A percentile compares a stretch with the other conserved stretches of the same genome.
Evolutionary conservation across 2,113 vertebrate species (phyloP).

Genomic region (Gallinago media): DNA sequence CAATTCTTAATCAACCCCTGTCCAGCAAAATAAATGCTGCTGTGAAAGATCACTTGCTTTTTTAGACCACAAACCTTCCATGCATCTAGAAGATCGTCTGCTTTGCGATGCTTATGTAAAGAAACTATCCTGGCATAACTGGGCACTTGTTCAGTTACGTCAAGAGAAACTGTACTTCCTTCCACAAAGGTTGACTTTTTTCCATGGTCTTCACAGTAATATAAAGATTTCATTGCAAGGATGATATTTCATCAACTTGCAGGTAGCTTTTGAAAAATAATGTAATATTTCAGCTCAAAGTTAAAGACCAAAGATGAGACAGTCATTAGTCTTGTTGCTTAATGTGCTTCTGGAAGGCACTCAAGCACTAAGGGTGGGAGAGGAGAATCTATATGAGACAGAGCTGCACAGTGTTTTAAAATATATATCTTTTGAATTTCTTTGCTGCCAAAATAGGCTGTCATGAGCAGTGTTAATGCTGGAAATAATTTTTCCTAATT

Average conservation of each 20-base stretch:
- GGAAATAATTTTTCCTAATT: slow-evolving; percentile 29
- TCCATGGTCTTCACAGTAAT: neutral
- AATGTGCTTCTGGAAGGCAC: slow-evolving; percentile 22
- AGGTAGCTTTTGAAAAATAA: slow-evolving; percentile 45
- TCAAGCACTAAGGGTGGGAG: neutral
- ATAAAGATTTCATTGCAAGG: slow-evolving; percentile 9
- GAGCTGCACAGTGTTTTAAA: neutral
- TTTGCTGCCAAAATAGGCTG: slow-evolving; percentile 9
- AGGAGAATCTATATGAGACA: neutral
- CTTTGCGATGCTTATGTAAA: neutral
- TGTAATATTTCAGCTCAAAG: slow-evolving; percentile 7
- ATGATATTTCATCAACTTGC: slow-evolving; percentile 10
- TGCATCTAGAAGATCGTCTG: neutral
- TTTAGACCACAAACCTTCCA: neutral
- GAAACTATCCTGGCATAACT: neutral
- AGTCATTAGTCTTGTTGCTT: slow-evolving; percentile 48
- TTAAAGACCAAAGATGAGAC: slow-evolving; percentile 6
- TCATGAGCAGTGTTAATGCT: neutral
- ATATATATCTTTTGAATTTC: neutral
- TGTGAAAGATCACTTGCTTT: neutral
- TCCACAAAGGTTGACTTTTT: neutral
- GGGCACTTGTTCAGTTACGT: neutral
- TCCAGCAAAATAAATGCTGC: neutral
- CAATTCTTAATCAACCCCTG: neutral
- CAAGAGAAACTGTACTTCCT: neutral